Evolutionary conservation across 64 coral and sea anemone species (phyloP), one percentile per base, ranked within the genome.

Genomic region (Orbicella faveolata): DNA sequence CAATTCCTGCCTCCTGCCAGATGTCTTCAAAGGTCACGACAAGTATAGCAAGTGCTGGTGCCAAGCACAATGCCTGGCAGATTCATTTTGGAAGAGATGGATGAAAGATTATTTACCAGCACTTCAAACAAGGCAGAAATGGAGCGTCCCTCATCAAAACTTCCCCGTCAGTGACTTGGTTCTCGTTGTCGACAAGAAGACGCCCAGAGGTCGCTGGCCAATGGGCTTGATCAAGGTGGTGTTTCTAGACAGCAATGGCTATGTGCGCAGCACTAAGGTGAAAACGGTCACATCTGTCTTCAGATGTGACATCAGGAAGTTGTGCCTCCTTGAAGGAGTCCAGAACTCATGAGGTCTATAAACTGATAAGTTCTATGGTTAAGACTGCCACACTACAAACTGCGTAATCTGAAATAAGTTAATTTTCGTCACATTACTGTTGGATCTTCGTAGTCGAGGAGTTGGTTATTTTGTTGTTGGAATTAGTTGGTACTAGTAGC

Each of bases 61-160:
- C 20, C 72, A 88, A 54, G 26, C 70, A 15, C 48, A 88, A 19
- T 92, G 64, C 75, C 33, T 90, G 5, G 63, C 88, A 20, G 34
- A 64, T 25, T 19, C 36, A 52, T 85, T 85, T 72, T 85, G 75
- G 88, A 81, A 52, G 79, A 59, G 88, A 39, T 89, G 88, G 88
- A 77, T 62, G 53, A 39, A 37, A 9, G 76, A 79, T 25, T 89
- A 89, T 30, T 18, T 89, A 36, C 88, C 76, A 37, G 63, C 88
- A 9, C 76, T 89, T 36, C 75, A 89, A 79, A 12, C 54, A 19
- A 30, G 88, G 30, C 52, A 74, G 34, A 91, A 85, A 75, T 91
- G 89, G 89, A 75, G 74, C 10, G n/a, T 55, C n/a, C 80, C 64
- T 10, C 17, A 10, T n/a, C 26, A 34, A 48, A 75, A 91, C 65